phyloP scores from a whole-genome alignment of 1,140 invertebrate genomes.

The Eumaeus atala region DNA sequence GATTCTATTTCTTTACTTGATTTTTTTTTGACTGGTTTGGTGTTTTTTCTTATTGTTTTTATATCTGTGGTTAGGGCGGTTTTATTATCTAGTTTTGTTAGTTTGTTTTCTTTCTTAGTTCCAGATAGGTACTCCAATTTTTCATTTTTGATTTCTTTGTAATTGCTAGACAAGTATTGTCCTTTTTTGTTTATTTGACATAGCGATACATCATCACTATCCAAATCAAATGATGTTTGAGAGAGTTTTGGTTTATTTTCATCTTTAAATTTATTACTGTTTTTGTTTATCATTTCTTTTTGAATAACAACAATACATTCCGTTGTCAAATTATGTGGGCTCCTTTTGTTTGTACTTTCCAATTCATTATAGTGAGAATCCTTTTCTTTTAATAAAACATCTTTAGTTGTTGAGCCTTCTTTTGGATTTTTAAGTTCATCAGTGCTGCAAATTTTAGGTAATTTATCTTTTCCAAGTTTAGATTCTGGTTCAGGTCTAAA shows the following conservation, averaged over 20 bases:
- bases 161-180: conserved; percentile 32
- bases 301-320: conserved; percentile 61
- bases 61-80: conserved; percentile 29
- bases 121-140: background rate
- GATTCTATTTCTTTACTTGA: conserved; percentile 20
- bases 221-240: conserved; percentile 43
- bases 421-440: background rate
- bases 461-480: conserved; percentile 8
- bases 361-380: background rate
- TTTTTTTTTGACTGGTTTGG: conserved; percentile 20
- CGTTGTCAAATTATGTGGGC: conserved; percentile 51
- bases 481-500: conserved; percentile 30
- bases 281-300: conserved; percentile 31
- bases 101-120: conserved; percentile 21
- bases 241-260: conserved; percentile 15
- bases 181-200: conserved; percentile 35
- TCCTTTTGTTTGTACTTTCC: conserved; percentile 28
- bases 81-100: conserved; percentile 32
- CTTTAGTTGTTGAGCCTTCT: background rate
- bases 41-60: conserved; percentile 23
- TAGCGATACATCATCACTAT: conserved; percentile 54
- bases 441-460: too few relatives aligned
- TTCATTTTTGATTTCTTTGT: conserved; percentile 12
- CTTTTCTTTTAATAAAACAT: background rate
- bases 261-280: conserved; percentile 13